A percentile compares a stretch with the other conserved stretches of the same genome.
Evolutionary conservation across 2,113 vertebrate species (phyloP).

Genomic region (Eudyptes chrysolophus): DNA sequence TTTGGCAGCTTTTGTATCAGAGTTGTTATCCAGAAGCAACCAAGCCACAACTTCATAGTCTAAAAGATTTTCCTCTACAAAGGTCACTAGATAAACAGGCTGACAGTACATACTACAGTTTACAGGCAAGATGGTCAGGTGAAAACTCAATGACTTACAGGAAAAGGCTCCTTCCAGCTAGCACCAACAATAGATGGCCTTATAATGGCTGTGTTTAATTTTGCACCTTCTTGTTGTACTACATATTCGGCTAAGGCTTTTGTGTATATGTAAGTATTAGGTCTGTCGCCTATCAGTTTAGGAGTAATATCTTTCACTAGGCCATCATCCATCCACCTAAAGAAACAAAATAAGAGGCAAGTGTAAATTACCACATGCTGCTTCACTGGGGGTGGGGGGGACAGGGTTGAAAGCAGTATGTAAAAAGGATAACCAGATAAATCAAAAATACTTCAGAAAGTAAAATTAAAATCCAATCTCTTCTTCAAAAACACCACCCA

Average conservation of each 20-base stretch:
- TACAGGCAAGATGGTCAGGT: background rate
- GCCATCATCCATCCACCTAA: conserved; percentile 97
- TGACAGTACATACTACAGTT: background rate
- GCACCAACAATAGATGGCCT: conserved; percentile 97
- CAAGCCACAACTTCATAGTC: background rate
- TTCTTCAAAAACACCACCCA: background rate
- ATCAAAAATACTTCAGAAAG: background rate
- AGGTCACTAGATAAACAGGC: background rate
- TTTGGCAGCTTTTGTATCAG: background rate
- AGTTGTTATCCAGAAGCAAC: background rate
- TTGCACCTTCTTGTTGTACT: conserved; percentile 90
- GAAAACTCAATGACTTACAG: conserved; percentile 79
- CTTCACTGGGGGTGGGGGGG: background rate
- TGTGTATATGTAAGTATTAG: conserved; percentile 95
- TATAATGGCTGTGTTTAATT: conserved; percentile 91
- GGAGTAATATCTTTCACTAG: conserved; percentile 91
- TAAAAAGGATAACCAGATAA: background rate
- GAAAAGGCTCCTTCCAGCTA: conserved; percentile 98
- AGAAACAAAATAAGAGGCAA: conserved; percentile 37
- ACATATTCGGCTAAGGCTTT: conserved; percentile 96
- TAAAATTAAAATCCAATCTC: background rate
- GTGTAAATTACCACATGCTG: background rate
- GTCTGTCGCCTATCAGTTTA: conserved; percentile 88
- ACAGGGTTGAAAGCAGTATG: too few relatives aligned
- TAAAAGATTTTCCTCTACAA: background rate